These are phyloP conservation scores for Cinara cedri DNA, from an alignment of 2,888 invertebrate species.

Conservation along the genomic window DNA sequence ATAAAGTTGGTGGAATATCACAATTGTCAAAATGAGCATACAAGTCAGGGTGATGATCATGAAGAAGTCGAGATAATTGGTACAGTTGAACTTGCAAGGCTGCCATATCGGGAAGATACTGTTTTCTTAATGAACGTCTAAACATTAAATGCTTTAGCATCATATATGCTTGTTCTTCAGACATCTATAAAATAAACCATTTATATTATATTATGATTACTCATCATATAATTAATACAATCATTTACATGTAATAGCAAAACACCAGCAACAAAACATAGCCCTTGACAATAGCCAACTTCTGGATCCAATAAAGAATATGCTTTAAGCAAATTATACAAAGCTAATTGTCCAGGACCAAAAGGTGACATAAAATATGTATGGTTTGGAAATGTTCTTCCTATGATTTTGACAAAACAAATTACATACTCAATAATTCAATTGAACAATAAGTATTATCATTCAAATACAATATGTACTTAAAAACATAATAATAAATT, in stretches of 20 bases:
- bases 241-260: slow-evolving; percentile 86
- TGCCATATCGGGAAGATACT: slow-evolving; percentile 94
- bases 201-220: background rate
- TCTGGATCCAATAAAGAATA: slow-evolving; percentile 93
- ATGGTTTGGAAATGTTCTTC: slow-evolving; percentile 92
- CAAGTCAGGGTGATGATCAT: slow-evolving; percentile 84
- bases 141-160: slow-evolving; percentile 91
- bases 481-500: background rate
- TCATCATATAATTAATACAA: background rate
- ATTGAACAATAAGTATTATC: background rate
- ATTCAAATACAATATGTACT: background rate
- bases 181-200: slow-evolving; percentile 72
- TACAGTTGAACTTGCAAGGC: slow-evolving; percentile 91
- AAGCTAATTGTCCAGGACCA: slow-evolving; percentile 89
- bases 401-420: slow-evolving; percentile 63
- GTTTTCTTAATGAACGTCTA: slow-evolving; percentile 81
- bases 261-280: slow-evolving; percentile 94
- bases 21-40: slow-evolving; percentile 85
- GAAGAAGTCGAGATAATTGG: slow-evolving; percentile 88
- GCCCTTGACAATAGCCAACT: slow-evolving; percentile 95
- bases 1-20: slow-evolving; percentile 91
- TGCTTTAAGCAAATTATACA: slow-evolving; percentile 94
- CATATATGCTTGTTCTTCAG: slow-evolving; percentile 88
- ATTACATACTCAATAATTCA: slow-evolving; percentile 11
- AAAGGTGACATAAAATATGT: slow-evolving; percentile 89